phyloP scores from a whole-genome alignment of 1,140 invertebrate species.

The Drosophila bifasciata region DNA sequence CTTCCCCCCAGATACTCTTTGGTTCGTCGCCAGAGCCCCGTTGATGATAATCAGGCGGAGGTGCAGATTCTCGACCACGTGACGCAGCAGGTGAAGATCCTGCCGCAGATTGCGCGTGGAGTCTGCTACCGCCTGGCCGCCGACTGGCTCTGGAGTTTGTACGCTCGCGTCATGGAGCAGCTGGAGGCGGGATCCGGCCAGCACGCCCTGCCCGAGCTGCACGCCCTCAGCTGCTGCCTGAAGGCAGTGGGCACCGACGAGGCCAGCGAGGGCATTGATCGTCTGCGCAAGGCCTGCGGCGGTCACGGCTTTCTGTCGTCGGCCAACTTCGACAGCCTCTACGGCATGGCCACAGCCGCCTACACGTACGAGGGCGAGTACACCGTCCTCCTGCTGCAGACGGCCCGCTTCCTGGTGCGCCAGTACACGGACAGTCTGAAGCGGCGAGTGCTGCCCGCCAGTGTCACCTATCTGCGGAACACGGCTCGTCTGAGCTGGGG shows the following conservation, averaged over 20 bases:
- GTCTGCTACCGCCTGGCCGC: constrained; percentile 91
- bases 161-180: constrained; percentile 90
- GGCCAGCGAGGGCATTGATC: constrained; percentile 90
- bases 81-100: constrained; percentile 95
- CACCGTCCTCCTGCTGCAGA: constrained; percentile 95
- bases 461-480: constrained; percentile 82
- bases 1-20: constrained; percentile 90
- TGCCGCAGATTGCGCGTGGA: constrained; percentile 91
- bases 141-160: constrained; percentile 91
- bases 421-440: constrained; percentile 84
- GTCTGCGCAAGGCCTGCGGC: constrained; percentile 92
- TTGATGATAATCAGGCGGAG: constrained; percentile 89
- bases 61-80: constrained; percentile 95
- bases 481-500: constrained; percentile 47
- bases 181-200: constrained; percentile 85
- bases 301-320: constrained; percentile 96
- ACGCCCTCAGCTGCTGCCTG: constrained; percentile 94
- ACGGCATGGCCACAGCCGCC: constrained; percentile 91
- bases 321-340: constrained; percentile 93
- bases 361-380: constrained; percentile 98
- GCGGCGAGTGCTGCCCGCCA: constrained; percentile 85
- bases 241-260: constrained; percentile 93
- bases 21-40: constrained; percentile 93
- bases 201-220: constrained; percentile 90
- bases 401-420: constrained; percentile 92